Conservation (phyloP, 2,113 vertebrate genomes). For the Cariama cristata region DNA sequence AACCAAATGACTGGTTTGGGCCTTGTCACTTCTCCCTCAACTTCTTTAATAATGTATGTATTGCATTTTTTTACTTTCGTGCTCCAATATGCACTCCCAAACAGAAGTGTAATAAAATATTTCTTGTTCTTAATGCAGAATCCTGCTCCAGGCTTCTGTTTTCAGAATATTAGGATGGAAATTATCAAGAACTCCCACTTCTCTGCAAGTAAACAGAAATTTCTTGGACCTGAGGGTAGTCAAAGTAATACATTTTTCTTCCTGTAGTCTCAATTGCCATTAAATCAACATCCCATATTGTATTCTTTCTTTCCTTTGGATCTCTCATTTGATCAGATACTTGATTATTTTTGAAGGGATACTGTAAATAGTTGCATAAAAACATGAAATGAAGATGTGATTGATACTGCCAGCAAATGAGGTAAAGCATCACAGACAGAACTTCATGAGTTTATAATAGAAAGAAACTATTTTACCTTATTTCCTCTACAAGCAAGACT, state of each 20-base stretch:
- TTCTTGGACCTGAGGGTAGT: neutral
- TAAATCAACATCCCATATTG: neutral
- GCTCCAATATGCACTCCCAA: neutral
- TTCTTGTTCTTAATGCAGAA: neutral
- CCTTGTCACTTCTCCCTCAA: neutral
- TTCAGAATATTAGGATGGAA: neutral
- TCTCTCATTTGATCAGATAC: neutral
- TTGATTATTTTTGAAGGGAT: neutral
- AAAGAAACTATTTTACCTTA: neutral
- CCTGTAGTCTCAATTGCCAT: neutral
- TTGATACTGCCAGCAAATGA: neutral
- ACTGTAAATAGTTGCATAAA: neutral
- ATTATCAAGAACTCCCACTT: neutral
- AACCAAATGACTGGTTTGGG: neutral
- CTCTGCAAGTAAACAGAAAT: neutral
- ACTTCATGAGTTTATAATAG: neutral
- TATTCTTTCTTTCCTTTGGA: neutral
- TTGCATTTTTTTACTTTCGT: neutral
- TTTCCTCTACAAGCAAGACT: neutral
- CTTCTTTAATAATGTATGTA: neutral
- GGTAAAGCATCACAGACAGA: neutral
- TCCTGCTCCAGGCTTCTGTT: neutral
- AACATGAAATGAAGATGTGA: neutral
- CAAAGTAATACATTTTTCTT: neutral
- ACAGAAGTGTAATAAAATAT: neutral